A percentile compares a stretch with the other conserved stretches of the same genome.
Evolutionary conservation across 2,888 invertebrate species (phyloP).

Genomic region (Cotesia congregata): DNA sequence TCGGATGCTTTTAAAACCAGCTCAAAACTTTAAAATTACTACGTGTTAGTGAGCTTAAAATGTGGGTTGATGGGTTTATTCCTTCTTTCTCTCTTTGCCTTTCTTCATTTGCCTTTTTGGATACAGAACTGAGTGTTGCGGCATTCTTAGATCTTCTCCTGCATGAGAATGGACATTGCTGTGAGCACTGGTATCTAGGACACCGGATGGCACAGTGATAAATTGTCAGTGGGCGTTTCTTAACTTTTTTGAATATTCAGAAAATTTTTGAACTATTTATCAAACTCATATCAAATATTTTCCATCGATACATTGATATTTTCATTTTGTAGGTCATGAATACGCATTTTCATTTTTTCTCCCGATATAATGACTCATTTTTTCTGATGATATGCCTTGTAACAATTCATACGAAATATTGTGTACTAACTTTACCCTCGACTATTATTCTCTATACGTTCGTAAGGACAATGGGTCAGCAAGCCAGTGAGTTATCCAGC

Average conservation of each 20-base stretch:
- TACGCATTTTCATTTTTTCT: too few species aligned
- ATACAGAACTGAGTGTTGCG: neutral
- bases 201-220: conserved; percentile 26
- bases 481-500: too few species aligned
- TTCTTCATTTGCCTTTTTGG: too few species aligned
- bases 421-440: too few species aligned
- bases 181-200: conserved; percentile 27
- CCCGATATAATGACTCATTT: too few species aligned
- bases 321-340: too few species aligned
- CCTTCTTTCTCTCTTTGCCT: neutral
- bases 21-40: conserved; percentile 30
- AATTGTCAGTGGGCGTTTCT: conserved; percentile 15
- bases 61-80: neutral
- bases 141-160: conserved; percentile 6
- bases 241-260: conserved; percentile 6
- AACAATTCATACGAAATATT: too few species aligned
- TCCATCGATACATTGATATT: too few species aligned
- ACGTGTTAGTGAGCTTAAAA: conserved; percentile 5
- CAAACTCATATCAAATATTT: too few species aligned
- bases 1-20: neutral
- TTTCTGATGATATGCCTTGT: too few species aligned
- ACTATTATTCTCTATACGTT: too few species aligned
- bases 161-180: neutral
- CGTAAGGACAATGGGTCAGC: too few species aligned
- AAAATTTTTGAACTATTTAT: neutral